A percentile compares a stretch with the other conserved stretches of the same genome.
phyloP scores from a whole-genome alignment of 2,113 vertebrate species.

The Carassius auratus region DNA sequence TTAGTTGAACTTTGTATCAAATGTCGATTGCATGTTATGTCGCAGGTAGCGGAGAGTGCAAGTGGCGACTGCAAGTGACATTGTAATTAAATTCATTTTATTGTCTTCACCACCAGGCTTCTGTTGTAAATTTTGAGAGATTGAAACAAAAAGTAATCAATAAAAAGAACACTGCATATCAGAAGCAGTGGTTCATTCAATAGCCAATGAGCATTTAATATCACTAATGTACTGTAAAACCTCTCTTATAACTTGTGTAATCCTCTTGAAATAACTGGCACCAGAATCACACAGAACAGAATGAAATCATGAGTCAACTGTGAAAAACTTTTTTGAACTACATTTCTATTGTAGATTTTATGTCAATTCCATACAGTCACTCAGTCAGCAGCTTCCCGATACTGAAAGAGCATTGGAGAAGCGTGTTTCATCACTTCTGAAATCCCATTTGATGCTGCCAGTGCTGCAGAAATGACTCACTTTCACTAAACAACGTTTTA shows the following conservation, averaged over 20 bases:
- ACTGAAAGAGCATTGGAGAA: background rate
- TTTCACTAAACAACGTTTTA: slow-evolving; percentile 7
- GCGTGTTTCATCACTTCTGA: background rate
- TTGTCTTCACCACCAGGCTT: too few species aligned
- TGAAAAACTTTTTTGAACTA: background rate
- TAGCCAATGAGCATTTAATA: too few species aligned
- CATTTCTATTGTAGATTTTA: background rate
- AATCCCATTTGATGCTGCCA: background rate
- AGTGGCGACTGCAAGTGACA: too few species aligned
- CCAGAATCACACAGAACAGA: background rate
- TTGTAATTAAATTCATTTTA: too few species aligned
- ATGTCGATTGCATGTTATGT: too few species aligned
- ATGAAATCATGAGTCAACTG: background rate
- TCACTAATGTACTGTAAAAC: background rate
- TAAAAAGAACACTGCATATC: too few species aligned
- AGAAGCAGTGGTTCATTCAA: too few species aligned
- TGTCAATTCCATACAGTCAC: background rate
- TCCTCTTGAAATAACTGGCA: background rate
- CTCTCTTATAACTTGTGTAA: background rate
- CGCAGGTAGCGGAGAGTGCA: too few species aligned
- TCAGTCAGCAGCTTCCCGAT: background rate
- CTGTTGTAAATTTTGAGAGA: too few species aligned
- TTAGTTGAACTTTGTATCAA: too few species aligned
- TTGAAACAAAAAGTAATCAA: too few species aligned
- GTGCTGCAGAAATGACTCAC: background rate